Evolutionary conservation across 2,797 vertebrate species (phyloP), one percentile per base, ranked within the genome.

Genomic region (Catamblyrhynchus diadema): DNA sequence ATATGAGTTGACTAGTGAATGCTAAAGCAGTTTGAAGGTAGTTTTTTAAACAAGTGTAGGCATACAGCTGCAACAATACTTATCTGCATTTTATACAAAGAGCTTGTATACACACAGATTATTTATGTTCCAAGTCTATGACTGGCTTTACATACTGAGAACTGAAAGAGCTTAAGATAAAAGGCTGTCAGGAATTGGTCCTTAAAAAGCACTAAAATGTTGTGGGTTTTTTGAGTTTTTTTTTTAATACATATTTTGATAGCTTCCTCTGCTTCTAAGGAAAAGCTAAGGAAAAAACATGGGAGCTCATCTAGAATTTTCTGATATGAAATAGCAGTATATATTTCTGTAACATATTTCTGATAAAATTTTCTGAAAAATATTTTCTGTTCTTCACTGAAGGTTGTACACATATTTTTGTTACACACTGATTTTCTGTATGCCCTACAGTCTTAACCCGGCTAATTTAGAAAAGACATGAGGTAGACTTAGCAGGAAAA

Each of bases 21-120:
- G 1, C 4, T 89, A 64, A 67, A 87, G 12, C 14, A 64, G 13
- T 64, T 42, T 64, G 30, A 65, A 60, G 24, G 35, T 11, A 28
- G 45, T 41, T 59, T 74, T 81, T 91, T 56, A 78, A 66, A 81
- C 14, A 81, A 61, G 16, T 0, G 0, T 32, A 65, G 9, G 30
- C 23, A 61, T 64, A 71, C 9, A 85, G 20, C 30, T 73, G 30
- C 72, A 78, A 66, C 19, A 82, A 51, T 51, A 53, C 9, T 89
- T 88, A 67, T 22, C 69, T 88, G 13, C 35, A 47, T 90, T 94
- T 93, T 81, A 75, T 86, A 66, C 30, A 39, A 86, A 67, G 30
- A 79, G 17, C 48, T 87, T 61, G 14, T 67, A 42, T 60, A 35
- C 33, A 74, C 32, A 61, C 3, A 33, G 25, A 81, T 60, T 60